These are phyloP conservation scores for Tribolium castaneum DNA, from an alignment of 1,140 invertebrate genomes.

Conservation along the genomic window DNA sequence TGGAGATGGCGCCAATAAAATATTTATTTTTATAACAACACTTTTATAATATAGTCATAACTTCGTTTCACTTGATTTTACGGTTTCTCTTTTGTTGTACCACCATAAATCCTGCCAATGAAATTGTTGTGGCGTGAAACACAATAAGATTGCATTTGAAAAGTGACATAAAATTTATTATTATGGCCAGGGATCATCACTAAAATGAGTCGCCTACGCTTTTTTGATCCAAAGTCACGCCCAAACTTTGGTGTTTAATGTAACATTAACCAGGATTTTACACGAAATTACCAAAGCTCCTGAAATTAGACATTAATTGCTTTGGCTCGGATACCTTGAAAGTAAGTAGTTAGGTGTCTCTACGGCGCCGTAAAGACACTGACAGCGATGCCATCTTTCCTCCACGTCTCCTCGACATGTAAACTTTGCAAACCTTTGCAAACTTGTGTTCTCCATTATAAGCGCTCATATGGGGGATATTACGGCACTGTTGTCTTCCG, in stretches of 20 bases:
- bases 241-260: conserved; percentile 10
- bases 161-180: not conserved
- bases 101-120: not conserved
- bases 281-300: conserved; percentile 29
- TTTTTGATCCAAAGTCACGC: not conserved
- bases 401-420: conserved; percentile 21
- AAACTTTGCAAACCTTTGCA: conserved; percentile 37
- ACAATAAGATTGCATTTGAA: conserved; percentile 1
- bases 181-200: not conserved
- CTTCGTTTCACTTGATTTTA: conserved; percentile 2
- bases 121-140: conserved; percentile 1
- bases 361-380: conserved; percentile 32
- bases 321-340: conserved; percentile 36
- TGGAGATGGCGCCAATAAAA: not conserved
- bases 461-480: conserved; percentile 40
- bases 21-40: not conserved
- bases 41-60: conserved; percentile 14
- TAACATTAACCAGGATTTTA: conserved; percentile 32
- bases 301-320: conserved; percentile 38
- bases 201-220: not conserved
- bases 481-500: conserved; percentile 1
- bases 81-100: not conserved
- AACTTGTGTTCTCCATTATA: conserved; percentile 33
- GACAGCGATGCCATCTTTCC: conserved; percentile 21
- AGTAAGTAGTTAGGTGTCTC: conserved; percentile 39